Percentiles rank a stretch among this genome's conserved stretches.
Conservation (phyloP, 2,888 invertebrate genomes). For the Chrysopilus asiliformis region DNA sequence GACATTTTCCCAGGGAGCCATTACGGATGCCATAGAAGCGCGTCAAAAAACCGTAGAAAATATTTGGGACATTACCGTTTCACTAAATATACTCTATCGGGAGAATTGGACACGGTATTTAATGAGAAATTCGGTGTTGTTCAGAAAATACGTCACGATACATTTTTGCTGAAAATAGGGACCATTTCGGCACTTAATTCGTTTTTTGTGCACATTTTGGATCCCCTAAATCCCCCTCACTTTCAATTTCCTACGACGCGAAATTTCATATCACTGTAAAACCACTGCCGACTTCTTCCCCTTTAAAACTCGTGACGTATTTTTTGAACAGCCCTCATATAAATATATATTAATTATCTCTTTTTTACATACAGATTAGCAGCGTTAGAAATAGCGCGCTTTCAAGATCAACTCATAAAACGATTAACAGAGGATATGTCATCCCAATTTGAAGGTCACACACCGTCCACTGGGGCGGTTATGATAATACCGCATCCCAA, state of each 20-base stretch:
- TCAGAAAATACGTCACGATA: too few species aligned
- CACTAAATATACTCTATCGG: constrained; percentile 73
- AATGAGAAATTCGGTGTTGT: too few species aligned
- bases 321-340: too few species aligned
- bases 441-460: constrained; percentile 36
- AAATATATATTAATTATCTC: too few species aligned
- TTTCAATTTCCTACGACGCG: too few species aligned
- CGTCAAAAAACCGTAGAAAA: constrained; percentile 64
- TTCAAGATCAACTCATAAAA: constrained; percentile 71
- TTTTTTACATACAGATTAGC: constrained; percentile 36
- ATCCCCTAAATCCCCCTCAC: too few species aligned
- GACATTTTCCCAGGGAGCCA: constrained; percentile 27
- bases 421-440: constrained; percentile 66
- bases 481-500: constrained; percentile 29
- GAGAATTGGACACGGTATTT: constrained; percentile 82
- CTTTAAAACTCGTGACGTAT: too few species aligned
- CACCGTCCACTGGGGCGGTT: constrained; percentile 34
- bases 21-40: constrained; percentile 41
- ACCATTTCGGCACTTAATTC: too few species aligned
- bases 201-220: too few species aligned
- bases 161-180: too few species aligned
- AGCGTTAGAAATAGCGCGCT: constrained; percentile 43
- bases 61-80: constrained; percentile 83
- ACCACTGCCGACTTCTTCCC: too few species aligned
- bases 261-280: too few species aligned